Evolutionary conservation across 2,797 vertebrate species (phyloP).

Genomic region (Sitta carolinensis): DNA sequence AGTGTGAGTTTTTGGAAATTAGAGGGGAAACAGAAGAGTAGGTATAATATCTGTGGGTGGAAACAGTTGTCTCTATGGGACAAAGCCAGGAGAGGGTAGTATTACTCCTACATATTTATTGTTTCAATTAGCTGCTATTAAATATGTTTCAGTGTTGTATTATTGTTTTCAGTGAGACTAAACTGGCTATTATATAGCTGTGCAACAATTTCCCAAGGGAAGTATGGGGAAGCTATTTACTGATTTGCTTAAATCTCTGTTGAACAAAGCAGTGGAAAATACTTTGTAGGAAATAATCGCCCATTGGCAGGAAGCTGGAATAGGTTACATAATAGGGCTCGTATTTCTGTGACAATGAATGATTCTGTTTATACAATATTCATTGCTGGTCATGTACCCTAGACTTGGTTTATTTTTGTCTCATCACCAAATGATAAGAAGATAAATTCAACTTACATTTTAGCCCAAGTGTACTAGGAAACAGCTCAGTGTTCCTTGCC

Average conservation of each 20-base stretch:
- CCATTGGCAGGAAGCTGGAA: neutral
- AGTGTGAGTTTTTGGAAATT: neutral
- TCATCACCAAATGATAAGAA: neutral
- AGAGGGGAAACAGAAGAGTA: neutral
- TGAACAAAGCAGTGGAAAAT: slow-evolving; percentile 54
- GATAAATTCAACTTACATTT: neutral
- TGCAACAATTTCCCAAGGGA: slow-evolving; percentile 14
- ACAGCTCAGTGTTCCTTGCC: neutral
- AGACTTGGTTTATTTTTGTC: slow-evolving; percentile 4
- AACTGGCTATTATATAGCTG: neutral
- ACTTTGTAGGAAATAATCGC: slow-evolving; percentile 27
- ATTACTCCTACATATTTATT: neutral
- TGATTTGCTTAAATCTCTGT: slow-evolving; percentile 29
- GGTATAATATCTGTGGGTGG: neutral
- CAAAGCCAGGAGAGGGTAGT: neutral
- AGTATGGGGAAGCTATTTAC: neutral
- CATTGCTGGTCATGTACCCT: neutral
- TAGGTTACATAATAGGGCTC: slow-evolving; percentile 9
- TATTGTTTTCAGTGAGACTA: neutral
- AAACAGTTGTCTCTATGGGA: neutral
- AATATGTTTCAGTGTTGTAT: neutral
- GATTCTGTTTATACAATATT: slow-evolving; percentile 21
- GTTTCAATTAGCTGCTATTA: neutral
- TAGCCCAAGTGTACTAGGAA: neutral
- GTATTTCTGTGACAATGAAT: slow-evolving; percentile 2